These are phyloP conservation scores for Eulacestoma nigropectus DNA, from an alignment of 2,113 vertebrate species.

Conservation along the genomic window DNA sequence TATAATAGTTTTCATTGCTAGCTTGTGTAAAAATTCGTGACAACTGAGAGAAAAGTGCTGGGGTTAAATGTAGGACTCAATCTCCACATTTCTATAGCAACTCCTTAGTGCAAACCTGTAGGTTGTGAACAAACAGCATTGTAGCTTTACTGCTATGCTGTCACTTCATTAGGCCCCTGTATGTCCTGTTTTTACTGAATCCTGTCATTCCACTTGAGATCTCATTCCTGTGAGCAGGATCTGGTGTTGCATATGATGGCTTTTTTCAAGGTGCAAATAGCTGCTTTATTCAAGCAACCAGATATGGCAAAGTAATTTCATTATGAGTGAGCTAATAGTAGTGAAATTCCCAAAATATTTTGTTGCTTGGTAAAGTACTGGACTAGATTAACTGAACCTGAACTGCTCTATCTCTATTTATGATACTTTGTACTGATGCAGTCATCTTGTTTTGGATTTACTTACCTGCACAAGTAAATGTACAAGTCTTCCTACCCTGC, in stretches of 20 bases:
- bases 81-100: background rate
- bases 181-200: background rate
- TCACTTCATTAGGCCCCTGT: background rate
- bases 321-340: background rate
- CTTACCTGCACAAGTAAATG: background rate
- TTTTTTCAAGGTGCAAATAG: background rate
- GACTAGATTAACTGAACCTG: background rate
- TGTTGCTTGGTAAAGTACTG: background rate
- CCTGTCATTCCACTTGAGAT: background rate
- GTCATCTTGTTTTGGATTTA: background rate
- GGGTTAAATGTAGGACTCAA: background rate
- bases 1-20: background rate
- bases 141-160: background rate
- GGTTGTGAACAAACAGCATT: background rate
- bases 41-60: background rate
- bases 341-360: background rate
- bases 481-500: background rate
- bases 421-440: background rate
- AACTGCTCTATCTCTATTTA: background rate
- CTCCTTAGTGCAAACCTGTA: background rate
- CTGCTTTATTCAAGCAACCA: background rate
- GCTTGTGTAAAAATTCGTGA: background rate
- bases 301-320: background rate
- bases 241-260: fast-evolving
- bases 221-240: background rate